Evolutionary conservation across 2,797 vertebrate species (phyloP), one percentile per base, ranked within the genome.

Genomic region (Semotilus atromaculatus): DNA sequence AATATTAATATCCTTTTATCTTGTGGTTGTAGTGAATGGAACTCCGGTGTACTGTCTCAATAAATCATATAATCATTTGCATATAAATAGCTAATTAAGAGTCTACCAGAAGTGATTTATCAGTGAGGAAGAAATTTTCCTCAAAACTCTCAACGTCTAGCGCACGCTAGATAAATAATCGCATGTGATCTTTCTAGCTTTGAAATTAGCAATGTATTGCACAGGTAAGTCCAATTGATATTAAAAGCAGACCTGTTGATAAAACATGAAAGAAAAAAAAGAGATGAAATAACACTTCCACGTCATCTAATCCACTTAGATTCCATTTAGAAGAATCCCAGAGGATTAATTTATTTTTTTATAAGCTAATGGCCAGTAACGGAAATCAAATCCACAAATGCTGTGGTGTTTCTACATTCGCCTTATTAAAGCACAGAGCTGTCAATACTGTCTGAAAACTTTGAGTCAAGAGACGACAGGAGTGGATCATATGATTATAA

Each of bases 1-100:
- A 80, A 86, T 84, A 88, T 87, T 79, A 66, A 83, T 88, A 67
- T 90, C 72, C 78, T 86, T 89, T 89, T 84, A 85, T 88, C 71
- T 83, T 58, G 48, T 83, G 85, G 75, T 82, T 68, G 81, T 85
- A 74, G 79, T 78, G 80, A 81, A 86, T 71, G 83, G 67, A 81
- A 88, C 76, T 85, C 85, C n/a, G 66, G 70, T 60, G 85, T 78
- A 74, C 75, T 87, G 87, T 88, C 80, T 89, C 85, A 86, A 91
- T 89, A 90, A 90, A 91, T 89, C 86, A 88, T 36, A 75, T 78
- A 68, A 90, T 88, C 58, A 91, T 91, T 90, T 91, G 89, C 90
- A 92, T 91, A 90, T 91, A 91, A 90, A 91, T 91, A 88, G 89
- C 90, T 90, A 91, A 91, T 91, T 91, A 90, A 89, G 86, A 82